Conservation (phyloP, 2,888 invertebrate genomes). For the Morpho helenor region DNA sequence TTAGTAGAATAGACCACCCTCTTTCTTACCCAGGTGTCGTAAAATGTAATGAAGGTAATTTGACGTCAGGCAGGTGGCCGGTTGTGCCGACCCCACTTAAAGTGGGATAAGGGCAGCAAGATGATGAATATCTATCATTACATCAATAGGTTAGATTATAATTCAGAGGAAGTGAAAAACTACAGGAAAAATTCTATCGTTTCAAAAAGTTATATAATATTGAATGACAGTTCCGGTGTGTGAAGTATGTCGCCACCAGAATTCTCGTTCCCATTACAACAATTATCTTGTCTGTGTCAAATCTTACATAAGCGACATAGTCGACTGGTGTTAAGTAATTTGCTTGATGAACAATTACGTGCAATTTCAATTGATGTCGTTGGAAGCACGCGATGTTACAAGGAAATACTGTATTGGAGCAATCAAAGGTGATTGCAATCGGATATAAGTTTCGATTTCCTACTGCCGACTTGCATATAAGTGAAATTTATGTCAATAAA, state of each 20-base stretch:
- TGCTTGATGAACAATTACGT: conserved; percentile 28
- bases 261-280: conserved; percentile 20
- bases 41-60: no score
- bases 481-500: conserved; percentile 3
- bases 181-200: no score
- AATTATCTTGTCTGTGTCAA: conserved; percentile 32
- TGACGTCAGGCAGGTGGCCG: no score
- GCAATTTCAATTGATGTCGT: conserved; percentile 26
- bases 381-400: conserved; percentile 26
- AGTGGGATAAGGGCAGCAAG: no score
- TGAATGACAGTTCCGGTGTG: conserved; percentile 6
- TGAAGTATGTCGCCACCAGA: conserved; percentile 17
- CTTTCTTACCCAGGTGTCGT: no score
- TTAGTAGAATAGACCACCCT: no score
- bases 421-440: conserved; percentile 21
- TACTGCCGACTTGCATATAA: conserved; percentile 5
- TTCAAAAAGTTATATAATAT: conserved; percentile 1
- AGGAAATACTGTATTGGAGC: conserved; percentile 23
- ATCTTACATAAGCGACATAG: conserved; percentile 28
- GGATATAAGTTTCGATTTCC: conserved; percentile 8
- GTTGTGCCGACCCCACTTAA: no score
- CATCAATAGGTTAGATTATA: no score
- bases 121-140: no score
- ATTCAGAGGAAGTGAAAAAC: no score
- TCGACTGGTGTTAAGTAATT: conserved; percentile 30